Percentiles rank a stretch among this genome's conserved stretches.
phyloP scores from a whole-genome alignment of 2,888 invertebrate genomes.

The Nemotelus nigrinus region DNA sequence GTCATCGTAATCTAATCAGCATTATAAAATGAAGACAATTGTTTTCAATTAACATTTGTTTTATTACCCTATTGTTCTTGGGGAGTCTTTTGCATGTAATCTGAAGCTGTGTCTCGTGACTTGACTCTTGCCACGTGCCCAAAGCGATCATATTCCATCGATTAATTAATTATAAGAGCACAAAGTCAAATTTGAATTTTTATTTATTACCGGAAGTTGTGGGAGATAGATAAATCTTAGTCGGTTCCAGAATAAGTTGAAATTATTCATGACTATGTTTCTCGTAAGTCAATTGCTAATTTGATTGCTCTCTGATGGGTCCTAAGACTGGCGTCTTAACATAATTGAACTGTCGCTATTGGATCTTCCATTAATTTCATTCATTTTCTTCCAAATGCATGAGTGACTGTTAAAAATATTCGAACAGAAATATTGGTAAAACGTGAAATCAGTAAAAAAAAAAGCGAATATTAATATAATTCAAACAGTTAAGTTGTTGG shows the following conservation, averaged over 20 bases:
- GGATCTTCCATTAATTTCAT: too few relatives aligned
- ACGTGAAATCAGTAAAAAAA: too few relatives aligned
- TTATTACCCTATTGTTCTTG: slow-evolving; percentile 19
- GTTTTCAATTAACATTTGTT: slow-evolving; percentile 30
- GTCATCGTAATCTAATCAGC: slow-evolving; percentile 6
- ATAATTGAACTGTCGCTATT: neutral
- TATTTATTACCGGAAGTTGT: slow-evolving; percentile 41
- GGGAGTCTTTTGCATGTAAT: neutral
- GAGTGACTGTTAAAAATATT: too few relatives aligned
- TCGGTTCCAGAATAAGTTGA: too few relatives aligned
- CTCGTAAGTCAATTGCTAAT: slow-evolving; percentile 10
- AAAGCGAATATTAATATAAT: too few relatives aligned
- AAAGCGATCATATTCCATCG: neutral
- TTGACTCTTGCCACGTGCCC: slow-evolving; percentile 29
- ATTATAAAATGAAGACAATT: neutral
- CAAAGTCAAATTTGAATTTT: slow-evolving; percentile 22
- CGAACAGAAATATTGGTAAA: too few relatives aligned
- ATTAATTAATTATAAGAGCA: neutral
- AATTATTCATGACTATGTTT: neutral
- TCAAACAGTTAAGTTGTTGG: too few relatives aligned
- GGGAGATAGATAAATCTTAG: neutral
- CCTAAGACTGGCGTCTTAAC: slow-evolving; percentile 26
- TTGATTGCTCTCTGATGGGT: slow-evolving; percentile 29
- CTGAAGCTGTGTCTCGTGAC: neutral
- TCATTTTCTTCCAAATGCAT: too few relatives aligned